Evolutionary conservation across 2,113 vertebrate genomes (phyloP), one percentile per base, ranked within the genome.

Genomic region (Phyllostomus hastatus): DNA sequence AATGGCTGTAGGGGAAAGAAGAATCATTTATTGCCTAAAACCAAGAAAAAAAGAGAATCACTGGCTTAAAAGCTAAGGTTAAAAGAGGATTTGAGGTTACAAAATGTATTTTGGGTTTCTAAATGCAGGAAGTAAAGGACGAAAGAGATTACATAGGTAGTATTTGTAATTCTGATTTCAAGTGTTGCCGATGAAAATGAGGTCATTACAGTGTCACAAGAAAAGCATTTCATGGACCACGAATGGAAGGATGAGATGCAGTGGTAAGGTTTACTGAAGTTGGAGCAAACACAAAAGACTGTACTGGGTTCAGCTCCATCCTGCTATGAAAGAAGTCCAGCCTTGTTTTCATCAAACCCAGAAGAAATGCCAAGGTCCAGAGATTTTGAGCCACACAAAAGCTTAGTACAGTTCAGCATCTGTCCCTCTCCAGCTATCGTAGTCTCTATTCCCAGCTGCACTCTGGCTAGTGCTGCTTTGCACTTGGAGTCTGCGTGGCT

Each of bases 1-100:
- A 92, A 78, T 52, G 28, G 48, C 61, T 72, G 7, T 66, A 85
- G 41, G 8, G 15, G 12, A 46, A 88, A 69, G 4, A 86, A 66
- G 26, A 93, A 94, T 96, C 14, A 69, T 33, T 76, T 72, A 73
- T 86, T 86, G 91, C 90, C 64, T 75, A 93, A 78, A 95, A 73
- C 70, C 3, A 57, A 95, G 84, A 46, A 75, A 52, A 72, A 67
- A 88, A 88, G 12, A 93, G 12, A 88, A 72, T 64, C 28, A 52
- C 28, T 72, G 35, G 16, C 35, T 91, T 73, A 79, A 94, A 90
- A 35, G n/a, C 54, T 19, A 88, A 88, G 10, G 78, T 54, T 82
- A 88, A 88, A 61, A 38, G 92, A 95, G 38, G 73, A 70, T 67
- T 73, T 92, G 59, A 94, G 43, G 28, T 92, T 82, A 59, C 46